Evolutionary conservation across 2,888 invertebrate genomes (phyloP).

Genomic region (Myopa tessellatipennis): DNA sequence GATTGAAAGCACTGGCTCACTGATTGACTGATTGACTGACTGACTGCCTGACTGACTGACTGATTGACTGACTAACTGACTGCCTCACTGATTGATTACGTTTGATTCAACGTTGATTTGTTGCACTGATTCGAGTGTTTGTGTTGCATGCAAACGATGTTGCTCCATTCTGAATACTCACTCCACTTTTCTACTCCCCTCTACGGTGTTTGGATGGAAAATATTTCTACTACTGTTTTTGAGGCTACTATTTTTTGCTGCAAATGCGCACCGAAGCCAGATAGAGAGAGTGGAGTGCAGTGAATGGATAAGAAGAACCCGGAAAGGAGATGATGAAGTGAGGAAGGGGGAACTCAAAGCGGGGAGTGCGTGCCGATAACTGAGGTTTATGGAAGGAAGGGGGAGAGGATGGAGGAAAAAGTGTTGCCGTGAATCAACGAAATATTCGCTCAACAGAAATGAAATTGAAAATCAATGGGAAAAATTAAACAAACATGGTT

Average conservation of each 20-base stretch:
- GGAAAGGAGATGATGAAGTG: no score
- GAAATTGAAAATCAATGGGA: slow-evolving; percentile 49
- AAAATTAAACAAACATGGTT: slow-evolving; percentile 46
- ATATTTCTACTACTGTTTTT: background rate
- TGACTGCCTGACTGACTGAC: background rate
- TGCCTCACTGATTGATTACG: slow-evolving; percentile 51
- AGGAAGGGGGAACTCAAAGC: no score
- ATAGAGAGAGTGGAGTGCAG: no score
- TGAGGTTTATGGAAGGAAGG: no score
- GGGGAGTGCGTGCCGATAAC: no score
- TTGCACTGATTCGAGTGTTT: slow-evolving; percentile 45
- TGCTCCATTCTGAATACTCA: background rate
- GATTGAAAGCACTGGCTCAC: no score
- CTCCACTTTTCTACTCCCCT: background rate
- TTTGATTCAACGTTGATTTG: slow-evolving; percentile 51
- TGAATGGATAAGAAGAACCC: no score
- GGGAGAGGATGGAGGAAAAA: background rate
- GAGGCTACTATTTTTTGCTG: background rate
- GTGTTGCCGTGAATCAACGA: slow-evolving; percentile 43
- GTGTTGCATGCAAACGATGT: slow-evolving; percentile 24
- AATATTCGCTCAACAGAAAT: slow-evolving; percentile 40
- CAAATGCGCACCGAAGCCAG: background rate
- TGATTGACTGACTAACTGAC: slow-evolving; percentile 37
- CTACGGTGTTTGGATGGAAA: background rate
- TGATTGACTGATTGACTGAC: no score